Percentiles rank a stretch among this genome's conserved stretches.
These are phyloP conservation scores for Parus major DNA, from an alignment of 2,113 vertebrate genomes.

Conservation along the genomic window DNA sequence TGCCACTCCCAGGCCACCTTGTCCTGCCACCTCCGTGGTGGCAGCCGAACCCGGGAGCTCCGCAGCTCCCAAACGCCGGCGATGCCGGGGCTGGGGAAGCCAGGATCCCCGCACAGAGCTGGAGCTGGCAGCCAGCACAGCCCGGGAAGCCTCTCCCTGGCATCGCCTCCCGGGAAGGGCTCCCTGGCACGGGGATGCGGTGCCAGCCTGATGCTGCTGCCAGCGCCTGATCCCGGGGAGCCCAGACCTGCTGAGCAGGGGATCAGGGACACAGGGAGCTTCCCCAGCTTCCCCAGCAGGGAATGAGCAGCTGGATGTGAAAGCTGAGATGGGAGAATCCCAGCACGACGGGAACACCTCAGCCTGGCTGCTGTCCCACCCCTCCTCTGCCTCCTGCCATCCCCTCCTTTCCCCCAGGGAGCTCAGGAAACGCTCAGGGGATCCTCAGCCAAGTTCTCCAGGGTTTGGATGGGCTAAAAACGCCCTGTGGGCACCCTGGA, in stretches of 20 bases:
- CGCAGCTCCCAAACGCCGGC: accelerated
- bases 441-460: not conserved
- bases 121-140: not conserved
- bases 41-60: not conserved
- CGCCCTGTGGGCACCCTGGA: not conserved
- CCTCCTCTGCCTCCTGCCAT: not conserved
- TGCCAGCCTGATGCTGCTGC: not conserved
- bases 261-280: accelerated
- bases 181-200: not conserved
- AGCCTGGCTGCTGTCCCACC: not conserved
- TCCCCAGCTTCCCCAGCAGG: not conserved
- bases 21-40: not conserved
- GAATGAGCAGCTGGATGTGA: not conserved
- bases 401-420: not conserved
- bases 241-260: not conserved
- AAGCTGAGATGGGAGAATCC: not conserved
- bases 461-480: not conserved
- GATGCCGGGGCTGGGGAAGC: not conserved
- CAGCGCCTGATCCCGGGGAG: not conserved
- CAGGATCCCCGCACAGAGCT: not conserved
- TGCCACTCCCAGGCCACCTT: not conserved
- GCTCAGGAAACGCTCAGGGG: not conserved
- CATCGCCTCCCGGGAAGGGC: not conserved
- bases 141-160: not conserved
- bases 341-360: not conserved